These are phyloP conservation scores for Atlantisia rogersi DNA, from an alignment of 2,113 vertebrate genomes.

Conservation along the genomic window DNA sequence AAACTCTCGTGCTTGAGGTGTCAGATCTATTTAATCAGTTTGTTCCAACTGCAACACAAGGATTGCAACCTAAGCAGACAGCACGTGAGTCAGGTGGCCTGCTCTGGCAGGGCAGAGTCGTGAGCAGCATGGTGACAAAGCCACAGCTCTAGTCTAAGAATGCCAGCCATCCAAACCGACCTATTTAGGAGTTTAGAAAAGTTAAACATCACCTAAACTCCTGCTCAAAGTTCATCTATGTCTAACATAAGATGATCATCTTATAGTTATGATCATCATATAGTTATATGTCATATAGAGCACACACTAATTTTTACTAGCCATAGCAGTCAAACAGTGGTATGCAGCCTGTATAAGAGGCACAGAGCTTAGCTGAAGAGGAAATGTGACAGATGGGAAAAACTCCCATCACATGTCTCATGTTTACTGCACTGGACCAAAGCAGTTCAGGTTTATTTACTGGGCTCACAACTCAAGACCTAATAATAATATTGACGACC, in stretches of 20 bases:
- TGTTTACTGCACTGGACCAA: neutral
- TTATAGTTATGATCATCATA: too few species aligned
- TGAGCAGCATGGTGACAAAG: slow-evolving; percentile 24
- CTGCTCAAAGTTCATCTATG: neutral
- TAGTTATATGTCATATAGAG: neutral
- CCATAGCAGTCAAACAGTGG: neutral
- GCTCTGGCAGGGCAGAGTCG: neutral
- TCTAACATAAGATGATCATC: neutral
- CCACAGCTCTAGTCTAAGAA: neutral
- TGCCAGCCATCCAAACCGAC: neutral
- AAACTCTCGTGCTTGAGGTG: neutral
- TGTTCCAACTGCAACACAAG: neutral
- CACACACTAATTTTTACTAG: rapidly evolving
- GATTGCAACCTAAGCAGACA: neutral
- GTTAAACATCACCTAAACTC: neutral
- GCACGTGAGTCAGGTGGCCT: neutral
- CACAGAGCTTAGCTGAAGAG: neutral
- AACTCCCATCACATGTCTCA: neutral
- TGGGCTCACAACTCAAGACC: neutral
- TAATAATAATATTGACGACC: neutral
- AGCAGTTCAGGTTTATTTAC: neutral
- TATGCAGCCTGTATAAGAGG: neutral
- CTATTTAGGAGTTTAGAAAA: neutral
- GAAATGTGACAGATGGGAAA: neutral
- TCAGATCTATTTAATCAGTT: neutral